Base-by-base conservation (phyloP, 2,113 vertebrate genomes). In the Symphodus melops region DNA sequence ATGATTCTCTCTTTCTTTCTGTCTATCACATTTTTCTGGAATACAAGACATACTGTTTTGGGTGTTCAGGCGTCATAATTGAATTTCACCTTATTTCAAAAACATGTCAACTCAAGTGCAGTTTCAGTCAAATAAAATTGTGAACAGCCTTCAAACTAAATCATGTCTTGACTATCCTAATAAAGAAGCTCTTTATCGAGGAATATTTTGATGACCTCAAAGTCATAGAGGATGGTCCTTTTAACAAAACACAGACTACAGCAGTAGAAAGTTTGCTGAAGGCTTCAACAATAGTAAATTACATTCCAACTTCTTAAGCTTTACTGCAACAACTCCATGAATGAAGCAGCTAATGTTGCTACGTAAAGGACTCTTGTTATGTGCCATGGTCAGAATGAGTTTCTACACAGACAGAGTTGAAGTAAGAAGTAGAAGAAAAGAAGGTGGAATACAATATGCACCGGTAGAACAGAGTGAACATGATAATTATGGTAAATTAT, bases 401-500 rank as follows among this genome's bases (percentile, higher is more conserved):
- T 77, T 77, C 52, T 68, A 54, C 52, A 58, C 77, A 83, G 63
- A 59, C 61, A 68, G 17, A 82, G 72, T 73, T 80, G 69, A 85
- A 81, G 83, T 75, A 88, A 88, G 86, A 81, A 88, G 87, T 84
- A 81, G 81, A 86, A 90, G 85, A 84, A 86, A 65, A 68, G 69
- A 77, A 87, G 62, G 66, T 75, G 49, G 81, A 82, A 83, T 78
- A 91, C 86, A 89, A 88, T 89, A 84, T 69, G 71, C 63, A 79
- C 67, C 21, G 28, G 75, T 64, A 89, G 78, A 89, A 84, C 73
- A 82, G 76, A 86, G 68, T 25, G 81, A 91, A 87, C 82, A 86
- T 68, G 84, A 92, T 92, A 92, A 93, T 93, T 92, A 90, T 78
- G 79, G 72, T 90, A 86, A 94, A 93, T 92, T 91, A 93, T 93